These are phyloP conservation scores for Dryobates pubescens DNA, from an alignment of 2,797 vertebrate species.

Conservation along the genomic window DNA sequence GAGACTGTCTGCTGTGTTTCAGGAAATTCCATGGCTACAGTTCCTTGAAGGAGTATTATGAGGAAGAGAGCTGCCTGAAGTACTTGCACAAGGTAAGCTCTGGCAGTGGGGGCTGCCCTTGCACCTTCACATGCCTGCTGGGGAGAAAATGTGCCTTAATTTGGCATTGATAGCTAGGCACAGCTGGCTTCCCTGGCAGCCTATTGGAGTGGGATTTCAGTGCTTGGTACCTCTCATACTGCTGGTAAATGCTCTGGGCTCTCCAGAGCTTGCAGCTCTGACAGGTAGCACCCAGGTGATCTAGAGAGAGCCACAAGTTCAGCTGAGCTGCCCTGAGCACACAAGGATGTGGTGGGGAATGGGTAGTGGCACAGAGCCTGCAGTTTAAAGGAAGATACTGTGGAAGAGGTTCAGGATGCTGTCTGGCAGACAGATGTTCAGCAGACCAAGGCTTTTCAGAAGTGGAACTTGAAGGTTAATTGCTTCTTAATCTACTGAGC, in stretches of 20 bases:
- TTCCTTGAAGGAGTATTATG: slow-evolving; percentile 97
- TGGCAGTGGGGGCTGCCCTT: neutral
- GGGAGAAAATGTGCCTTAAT: neutral
- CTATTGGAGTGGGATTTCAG: neutral
- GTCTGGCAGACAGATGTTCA: neutral
- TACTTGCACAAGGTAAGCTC: slow-evolving; percentile 93
- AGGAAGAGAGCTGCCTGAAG: slow-evolving; percentile 95
- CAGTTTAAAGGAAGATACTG: neutral
- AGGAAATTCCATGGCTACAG: slow-evolving; percentile 96
- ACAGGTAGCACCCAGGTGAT: neutral
- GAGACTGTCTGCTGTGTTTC: slow-evolving; percentile 8
- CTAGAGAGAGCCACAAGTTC: neutral
- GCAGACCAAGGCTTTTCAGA: neutral
- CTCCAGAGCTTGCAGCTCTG: neutral
- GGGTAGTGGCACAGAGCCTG: neutral
- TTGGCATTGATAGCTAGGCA: neutral
- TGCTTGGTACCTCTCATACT: neutral
- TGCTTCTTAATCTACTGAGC: neutral
- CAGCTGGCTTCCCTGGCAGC: neutral
- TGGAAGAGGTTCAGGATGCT: neutral
- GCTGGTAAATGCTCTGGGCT: neutral
- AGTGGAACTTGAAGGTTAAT: neutral
- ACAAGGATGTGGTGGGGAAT: neutral
- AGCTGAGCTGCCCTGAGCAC: neutral
- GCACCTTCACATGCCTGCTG: neutral